These are phyloP conservation scores for Notolabrus celidotus DNA, from an alignment of 2,797 vertebrate genomes.

Conservation along the genomic window DNA sequence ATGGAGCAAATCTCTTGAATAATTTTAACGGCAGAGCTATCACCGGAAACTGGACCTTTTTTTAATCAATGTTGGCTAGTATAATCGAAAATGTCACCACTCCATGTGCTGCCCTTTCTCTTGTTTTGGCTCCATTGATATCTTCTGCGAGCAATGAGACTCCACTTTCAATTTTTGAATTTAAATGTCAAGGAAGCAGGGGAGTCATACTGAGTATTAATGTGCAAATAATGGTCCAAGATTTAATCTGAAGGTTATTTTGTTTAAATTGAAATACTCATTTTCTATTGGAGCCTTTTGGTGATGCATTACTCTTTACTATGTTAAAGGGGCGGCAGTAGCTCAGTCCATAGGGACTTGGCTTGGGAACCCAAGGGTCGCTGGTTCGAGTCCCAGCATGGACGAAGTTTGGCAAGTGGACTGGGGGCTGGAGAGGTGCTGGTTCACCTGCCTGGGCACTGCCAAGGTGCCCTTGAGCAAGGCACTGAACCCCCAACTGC, in stretches of 20 bases:
- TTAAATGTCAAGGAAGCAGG: conserved; percentile 62
- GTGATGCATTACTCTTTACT: neutral
- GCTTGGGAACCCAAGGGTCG: no score
- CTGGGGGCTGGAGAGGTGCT: no score
- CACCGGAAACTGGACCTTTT: neutral
- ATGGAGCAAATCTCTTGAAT: neutral
- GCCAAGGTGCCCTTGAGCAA: no score
- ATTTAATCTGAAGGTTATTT: conserved; percentile 49
- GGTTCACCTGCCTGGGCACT: no score
- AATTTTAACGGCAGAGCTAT: conserved; percentile 11
- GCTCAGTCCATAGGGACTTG: no score
- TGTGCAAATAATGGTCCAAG: conserved; percentile 23
- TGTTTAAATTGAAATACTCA: conserved; percentile 25
- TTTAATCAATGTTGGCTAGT: conserved; percentile 39
- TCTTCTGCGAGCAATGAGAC: conserved; percentile 58
- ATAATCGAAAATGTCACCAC: conserved; percentile 61
- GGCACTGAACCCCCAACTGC: no score
- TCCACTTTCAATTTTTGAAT: conserved; percentile 45
- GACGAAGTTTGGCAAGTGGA: no score
- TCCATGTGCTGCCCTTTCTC: conserved; percentile 51
- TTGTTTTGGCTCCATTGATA: conserved; percentile 46
- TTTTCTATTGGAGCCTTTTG: neutral
- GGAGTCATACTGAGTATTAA: conserved; percentile 32
- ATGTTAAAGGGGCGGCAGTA: no score
- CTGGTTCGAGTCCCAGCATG: no score